Conservation (phyloP, 2,797 vertebrate genomes). For the Sphaeramia orbicularis region DNA sequence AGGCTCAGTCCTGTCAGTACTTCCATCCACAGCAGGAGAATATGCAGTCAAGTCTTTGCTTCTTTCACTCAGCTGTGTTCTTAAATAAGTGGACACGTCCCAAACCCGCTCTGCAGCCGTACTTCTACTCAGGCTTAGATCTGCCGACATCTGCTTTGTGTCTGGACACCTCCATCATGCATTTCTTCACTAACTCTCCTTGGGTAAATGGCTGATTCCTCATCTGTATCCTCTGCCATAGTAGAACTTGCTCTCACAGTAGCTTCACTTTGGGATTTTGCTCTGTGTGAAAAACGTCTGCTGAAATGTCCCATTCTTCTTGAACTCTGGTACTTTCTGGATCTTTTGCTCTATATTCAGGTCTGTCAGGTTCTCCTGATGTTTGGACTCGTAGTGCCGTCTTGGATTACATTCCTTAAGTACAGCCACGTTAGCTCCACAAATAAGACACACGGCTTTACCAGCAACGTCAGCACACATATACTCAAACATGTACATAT, state of each 20-base stretch:
- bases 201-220: constrained; percentile 23
- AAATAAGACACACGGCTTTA: constrained; percentile 17
- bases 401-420: constrained; percentile 21
- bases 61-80: constrained; percentile 15
- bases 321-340: constrained; percentile 15
- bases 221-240: constrained; percentile 13
- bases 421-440: constrained; percentile 11
- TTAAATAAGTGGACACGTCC: constrained; percentile 22
- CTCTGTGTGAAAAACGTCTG: constrained; percentile 1
- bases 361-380: constrained; percentile 14
- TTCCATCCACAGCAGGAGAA: constrained; percentile 27
- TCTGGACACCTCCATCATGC: constrained; percentile 3
- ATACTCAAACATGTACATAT: too few relatives aligned
- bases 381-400: constrained; percentile 30
- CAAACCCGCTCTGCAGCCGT: constrained; percentile 11
- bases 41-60: constrained; percentile 26
- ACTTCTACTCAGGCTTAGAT: constrained; percentile 19
- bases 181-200: constrained; percentile 22
- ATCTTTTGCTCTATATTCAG: constrained; percentile 1
- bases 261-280: constrained; percentile 9
- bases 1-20: constrained; percentile 12
- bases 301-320: background rate
- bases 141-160: too few relatives aligned
- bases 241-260: constrained; percentile 24
- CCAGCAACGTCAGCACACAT: background rate